phyloP scores from a whole-genome alignment of 2,888 invertebrate genomes.

The Cosmopolites sordidus region DNA sequence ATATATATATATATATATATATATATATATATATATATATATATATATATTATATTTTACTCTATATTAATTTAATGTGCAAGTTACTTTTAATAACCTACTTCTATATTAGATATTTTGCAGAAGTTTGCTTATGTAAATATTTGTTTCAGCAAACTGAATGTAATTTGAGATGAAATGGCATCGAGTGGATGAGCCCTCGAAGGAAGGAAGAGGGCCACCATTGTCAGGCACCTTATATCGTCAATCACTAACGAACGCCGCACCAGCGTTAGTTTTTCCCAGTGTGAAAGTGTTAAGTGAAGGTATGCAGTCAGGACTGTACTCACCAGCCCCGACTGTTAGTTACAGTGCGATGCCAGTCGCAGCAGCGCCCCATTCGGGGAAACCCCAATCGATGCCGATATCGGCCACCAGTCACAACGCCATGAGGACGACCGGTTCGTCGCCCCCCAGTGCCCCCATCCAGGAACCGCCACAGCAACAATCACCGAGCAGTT shows the following conservation, averaged over 20 bases:
- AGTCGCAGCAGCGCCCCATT: slow-evolving; percentile 43
- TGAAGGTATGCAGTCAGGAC: slow-evolving; percentile 44
- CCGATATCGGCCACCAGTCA: slow-evolving; percentile 42
- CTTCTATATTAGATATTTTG: too few species aligned
- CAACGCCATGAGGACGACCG: slow-evolving; percentile 33
- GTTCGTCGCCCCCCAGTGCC: slow-evolving; percentile 43
- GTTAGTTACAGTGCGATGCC: slow-evolving; percentile 47
- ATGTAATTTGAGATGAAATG: slow-evolving; percentile 68
- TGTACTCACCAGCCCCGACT: slow-evolving; percentile 44
- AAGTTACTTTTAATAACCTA: too few species aligned
- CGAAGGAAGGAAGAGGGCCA: slow-evolving; percentile 47
- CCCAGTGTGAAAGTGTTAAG: slow-evolving; percentile 49
- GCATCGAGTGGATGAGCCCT: slow-evolving; percentile 51
- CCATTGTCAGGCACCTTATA: slow-evolving; percentile 34
- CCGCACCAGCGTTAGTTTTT: slow-evolving; percentile 47
- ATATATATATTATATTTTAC: too few species aligned
- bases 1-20: too few species aligned
- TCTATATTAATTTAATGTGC: too few species aligned
- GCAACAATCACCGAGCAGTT: slow-evolving; percentile 54
- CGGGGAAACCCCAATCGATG: slow-evolving; percentile 41
- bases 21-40: too few species aligned
- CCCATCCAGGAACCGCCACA: slow-evolving; percentile 39
- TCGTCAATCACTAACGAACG: slow-evolving; percentile 38
- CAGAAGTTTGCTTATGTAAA: too few species aligned
- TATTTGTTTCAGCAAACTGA: slow-evolving; percentile 51